These are phyloP conservation scores for Sialia sialis DNA, from an alignment of 2,113 vertebrate genomes.

Conservation along the genomic window DNA sequence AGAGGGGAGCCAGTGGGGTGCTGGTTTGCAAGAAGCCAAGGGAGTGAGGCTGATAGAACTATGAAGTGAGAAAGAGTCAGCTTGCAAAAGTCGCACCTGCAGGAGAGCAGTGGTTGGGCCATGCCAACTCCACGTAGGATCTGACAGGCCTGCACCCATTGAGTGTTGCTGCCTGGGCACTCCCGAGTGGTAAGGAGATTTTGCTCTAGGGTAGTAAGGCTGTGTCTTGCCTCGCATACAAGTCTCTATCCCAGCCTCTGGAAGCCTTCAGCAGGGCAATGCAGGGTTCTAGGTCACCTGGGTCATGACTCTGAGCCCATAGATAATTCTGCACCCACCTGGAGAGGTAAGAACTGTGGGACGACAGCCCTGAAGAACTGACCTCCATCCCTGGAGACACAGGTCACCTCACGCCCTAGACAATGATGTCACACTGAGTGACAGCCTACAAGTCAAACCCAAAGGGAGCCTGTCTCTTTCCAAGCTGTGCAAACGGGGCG, in stretches of 20 bases:
- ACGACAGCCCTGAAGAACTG: background rate
- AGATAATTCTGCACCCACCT: background rate
- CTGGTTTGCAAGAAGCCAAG: background rate
- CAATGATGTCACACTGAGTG: background rate
- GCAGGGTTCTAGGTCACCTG: background rate
- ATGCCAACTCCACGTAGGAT: background rate
- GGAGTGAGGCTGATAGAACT: background rate
- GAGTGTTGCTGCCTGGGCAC: background rate
- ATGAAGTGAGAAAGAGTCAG: background rate
- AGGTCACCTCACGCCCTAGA: background rate
- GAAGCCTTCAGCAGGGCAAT: background rate
- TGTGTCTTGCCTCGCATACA: fast-evolving
- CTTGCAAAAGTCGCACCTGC: fast-evolving
- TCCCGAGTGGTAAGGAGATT: background rate
- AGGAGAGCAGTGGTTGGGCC: background rate
- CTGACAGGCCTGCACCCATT: background rate
- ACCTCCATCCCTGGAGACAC: background rate
- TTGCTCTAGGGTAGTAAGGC: background rate
- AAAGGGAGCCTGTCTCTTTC: fast-evolving
- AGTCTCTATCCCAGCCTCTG: background rate
- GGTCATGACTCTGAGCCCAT: background rate
- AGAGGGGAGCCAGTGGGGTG: fast-evolving
- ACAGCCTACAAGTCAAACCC: background rate
- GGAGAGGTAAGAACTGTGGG: background rate
- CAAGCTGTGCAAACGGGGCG: background rate